Evolutionary conservation across 2,888 invertebrate species (phyloP).

Genomic region (Eledona agricola): DNA sequence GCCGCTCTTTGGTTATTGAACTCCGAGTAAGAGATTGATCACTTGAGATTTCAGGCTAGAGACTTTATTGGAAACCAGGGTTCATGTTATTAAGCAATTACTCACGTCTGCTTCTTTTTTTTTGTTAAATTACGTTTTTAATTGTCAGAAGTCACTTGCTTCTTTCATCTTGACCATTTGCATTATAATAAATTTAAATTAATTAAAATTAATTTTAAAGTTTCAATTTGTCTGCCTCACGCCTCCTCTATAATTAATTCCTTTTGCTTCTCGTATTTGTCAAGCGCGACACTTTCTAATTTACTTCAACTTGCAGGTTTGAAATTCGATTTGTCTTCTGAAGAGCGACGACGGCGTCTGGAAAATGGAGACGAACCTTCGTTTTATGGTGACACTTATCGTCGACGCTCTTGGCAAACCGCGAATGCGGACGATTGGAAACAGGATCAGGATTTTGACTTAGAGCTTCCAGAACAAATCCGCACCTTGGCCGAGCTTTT

Average conservation of each 20-base stretch:
- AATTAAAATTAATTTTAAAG: too few relatives aligned
- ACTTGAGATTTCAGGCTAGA: too few relatives aligned
- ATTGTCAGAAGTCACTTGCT: too few relatives aligned
- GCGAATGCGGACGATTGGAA: constrained; percentile 3
- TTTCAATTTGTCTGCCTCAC: constrained; percentile 1
- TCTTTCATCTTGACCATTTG: too few relatives aligned
- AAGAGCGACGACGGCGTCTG: constrained; percentile 37
- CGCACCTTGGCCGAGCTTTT: constrained; percentile 40
- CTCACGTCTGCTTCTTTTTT: too few relatives aligned
- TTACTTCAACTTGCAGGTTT: constrained; percentile 40
- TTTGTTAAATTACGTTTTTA: too few relatives aligned
- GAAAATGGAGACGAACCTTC: constrained; percentile 30
- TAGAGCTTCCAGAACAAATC: constrained; percentile 27
- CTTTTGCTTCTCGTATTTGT: background rate
- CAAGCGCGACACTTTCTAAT: constrained; percentile 12
- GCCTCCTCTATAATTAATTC: constrained; percentile 2
- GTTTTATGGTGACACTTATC: constrained; percentile 31
- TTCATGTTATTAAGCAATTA: too few relatives aligned
- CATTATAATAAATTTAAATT: too few relatives aligned
- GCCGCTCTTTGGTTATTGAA: too few relatives aligned
- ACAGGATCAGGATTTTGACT: constrained; percentile 18
- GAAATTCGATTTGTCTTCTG: constrained; percentile 42
- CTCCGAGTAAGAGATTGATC: too few relatives aligned
- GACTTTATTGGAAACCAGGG: too few relatives aligned
- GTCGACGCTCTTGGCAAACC: constrained; percentile 29